Percentiles rank a stretch among this genome's conserved stretches.
These are phyloP conservation scores for Aspidiotus rigidus DNA, from an alignment of 2,888 invertebrate genomes.

Conservation along the genomic window DNA sequence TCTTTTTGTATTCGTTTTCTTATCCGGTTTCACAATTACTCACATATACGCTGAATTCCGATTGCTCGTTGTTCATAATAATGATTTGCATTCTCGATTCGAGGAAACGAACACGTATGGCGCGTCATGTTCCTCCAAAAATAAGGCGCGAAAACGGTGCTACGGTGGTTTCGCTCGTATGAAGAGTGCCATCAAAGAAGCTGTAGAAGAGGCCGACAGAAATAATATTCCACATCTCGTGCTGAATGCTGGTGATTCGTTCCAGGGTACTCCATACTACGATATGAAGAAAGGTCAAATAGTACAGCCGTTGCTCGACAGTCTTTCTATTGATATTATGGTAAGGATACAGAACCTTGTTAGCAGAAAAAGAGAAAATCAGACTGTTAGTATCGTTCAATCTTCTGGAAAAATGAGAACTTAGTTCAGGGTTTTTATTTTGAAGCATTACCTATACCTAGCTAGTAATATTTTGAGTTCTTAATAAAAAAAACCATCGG, in stretches of 20 bases:
- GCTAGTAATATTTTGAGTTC: no score
- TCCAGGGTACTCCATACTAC: constrained; percentile 82
- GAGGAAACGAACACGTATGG: constrained; percentile 53
- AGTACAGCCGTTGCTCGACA: constrained; percentile 67
- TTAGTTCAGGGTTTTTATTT: no score
- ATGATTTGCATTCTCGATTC: constrained; percentile 73
- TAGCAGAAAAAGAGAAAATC: no score
- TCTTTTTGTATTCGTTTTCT: no score
- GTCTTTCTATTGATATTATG: constrained; percentile 73
- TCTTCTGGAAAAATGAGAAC: no score
- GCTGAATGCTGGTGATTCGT: constrained; percentile 86
- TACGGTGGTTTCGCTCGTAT: constrained; percentile 77
- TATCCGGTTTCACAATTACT: no score
- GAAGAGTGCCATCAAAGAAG: constrained; percentile 49
- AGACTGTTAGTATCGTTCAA: no score
- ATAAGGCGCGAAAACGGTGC: constrained; percentile 49
- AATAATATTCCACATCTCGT: constrained; percentile 61
- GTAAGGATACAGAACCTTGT: constrained; percentile 47
- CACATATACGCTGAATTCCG: constrained; percentile 46
- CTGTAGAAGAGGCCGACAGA: constrained; percentile 46
- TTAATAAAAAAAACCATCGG: no score
- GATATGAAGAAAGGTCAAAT: constrained; percentile 70
- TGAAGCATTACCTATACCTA: no score
- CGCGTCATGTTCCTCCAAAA: constrained; percentile 40
- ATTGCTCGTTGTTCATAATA: constrained; percentile 74